Percentiles rank a stretch among this genome's conserved stretches.
These are phyloP conservation scores for Myotis davidii DNA, from an alignment of 2,113 vertebrate genomes.

Conservation along the genomic window DNA sequence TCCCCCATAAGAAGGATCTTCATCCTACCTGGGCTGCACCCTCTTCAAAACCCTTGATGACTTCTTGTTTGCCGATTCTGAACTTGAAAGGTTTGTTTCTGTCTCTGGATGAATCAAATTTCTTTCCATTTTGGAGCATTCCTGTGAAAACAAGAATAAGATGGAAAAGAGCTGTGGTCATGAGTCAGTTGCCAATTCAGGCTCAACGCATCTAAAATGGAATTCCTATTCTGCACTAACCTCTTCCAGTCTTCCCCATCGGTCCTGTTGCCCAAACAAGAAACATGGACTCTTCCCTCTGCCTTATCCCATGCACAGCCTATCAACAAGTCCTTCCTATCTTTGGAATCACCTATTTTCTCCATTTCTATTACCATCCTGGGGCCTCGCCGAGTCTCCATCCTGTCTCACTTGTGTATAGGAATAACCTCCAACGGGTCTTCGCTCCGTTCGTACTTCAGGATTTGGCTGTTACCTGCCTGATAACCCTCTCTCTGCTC, in stretches of 20 bases:
- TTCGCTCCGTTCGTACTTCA: not conserved
- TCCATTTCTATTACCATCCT: not conserved
- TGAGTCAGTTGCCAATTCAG: not conserved
- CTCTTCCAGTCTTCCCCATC: not conserved
- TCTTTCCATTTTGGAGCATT: constrained; percentile 99
- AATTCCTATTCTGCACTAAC: not conserved
- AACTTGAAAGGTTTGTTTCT: constrained; percentile 99
- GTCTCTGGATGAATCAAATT: constrained; percentile 99
- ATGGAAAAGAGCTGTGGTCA: not conserved
- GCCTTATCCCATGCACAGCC: not conserved
- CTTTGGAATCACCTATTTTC: not conserved
- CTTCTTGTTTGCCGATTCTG: constrained; percentile 96
- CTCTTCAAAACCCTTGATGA: constrained; percentile 99
- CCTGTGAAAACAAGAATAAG: constrained; percentile 84
- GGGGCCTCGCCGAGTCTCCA: not conserved
- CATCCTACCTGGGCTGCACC: constrained; percentile 93
- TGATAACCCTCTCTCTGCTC: not conserved
- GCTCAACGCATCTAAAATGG: not conserved
- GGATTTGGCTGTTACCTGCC: not conserved
- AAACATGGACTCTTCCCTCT: not conserved
- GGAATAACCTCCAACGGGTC: not conserved
- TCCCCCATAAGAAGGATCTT: not conserved
- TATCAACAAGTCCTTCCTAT: not conserved
- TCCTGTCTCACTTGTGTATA: not conserved
- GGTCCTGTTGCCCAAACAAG: not conserved